Conservation (phyloP, 2,797 vertebrate species). For the Setipinna tenuifilis region DNA sequence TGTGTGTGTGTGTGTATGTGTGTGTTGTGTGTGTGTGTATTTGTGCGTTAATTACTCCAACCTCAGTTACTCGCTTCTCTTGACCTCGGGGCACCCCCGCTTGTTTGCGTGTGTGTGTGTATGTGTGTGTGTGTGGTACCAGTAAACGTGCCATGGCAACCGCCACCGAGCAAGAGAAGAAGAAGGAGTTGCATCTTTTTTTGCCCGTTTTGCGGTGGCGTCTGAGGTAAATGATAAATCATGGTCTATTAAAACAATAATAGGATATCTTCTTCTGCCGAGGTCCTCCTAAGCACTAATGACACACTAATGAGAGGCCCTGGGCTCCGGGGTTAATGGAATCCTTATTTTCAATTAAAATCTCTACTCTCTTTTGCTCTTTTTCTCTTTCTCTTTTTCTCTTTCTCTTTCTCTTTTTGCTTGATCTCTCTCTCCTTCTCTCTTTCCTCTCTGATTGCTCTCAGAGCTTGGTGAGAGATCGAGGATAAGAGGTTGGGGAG, state of each 20-base stretch:
- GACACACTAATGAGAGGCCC: constrained; percentile 87
- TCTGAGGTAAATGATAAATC: constrained; percentile 70
- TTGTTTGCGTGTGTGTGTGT: no score
- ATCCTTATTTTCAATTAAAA: constrained; percentile 84
- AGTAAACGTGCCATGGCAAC: neutral
- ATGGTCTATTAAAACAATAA: constrained; percentile 85
- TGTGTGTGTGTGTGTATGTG: neutral
- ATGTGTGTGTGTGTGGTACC: neutral
- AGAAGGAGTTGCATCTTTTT: constrained; percentile 68
- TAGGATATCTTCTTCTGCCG: constrained; percentile 72
- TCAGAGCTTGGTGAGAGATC: no score
- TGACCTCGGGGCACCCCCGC: neutral
- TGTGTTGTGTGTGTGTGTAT: neutral
- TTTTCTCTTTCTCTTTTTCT: constrained; percentile 55
- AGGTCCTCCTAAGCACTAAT: constrained; percentile 85
- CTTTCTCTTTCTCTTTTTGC: constrained; percentile 57
- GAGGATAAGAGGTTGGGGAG: neutral
- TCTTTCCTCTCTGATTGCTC: constrained; percentile 63
- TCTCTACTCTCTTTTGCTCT: constrained; percentile 43
- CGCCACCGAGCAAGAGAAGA: neutral
- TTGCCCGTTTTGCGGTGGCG: constrained; percentile 75
- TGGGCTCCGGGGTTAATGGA: constrained; percentile 86
- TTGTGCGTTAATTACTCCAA: neutral
- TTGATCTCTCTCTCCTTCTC: constrained; percentile 56
- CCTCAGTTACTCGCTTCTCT: no score